Base-by-base conservation (phyloP, 2,888 invertebrate genomes). In the Carterocephalus palaemon region DNA sequence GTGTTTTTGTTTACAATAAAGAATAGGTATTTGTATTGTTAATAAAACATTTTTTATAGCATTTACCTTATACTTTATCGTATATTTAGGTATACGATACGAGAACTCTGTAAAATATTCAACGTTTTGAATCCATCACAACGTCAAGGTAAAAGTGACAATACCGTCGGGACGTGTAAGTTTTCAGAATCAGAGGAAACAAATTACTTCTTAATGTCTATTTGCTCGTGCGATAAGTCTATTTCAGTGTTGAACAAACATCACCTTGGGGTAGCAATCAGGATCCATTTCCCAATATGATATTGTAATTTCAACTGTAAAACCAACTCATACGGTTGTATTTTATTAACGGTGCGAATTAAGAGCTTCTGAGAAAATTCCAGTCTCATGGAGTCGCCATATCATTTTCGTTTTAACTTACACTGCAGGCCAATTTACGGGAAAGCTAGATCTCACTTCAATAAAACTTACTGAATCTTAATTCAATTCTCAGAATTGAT, bases 401-500 rank as follows among this genome's bases (percentile, higher is more conserved):
- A 70, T 70, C 64, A 65, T 70, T 73, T 68, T 61, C 60, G 59
- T 55, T 53, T 31, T 52, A 51, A 51, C 46, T 50, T 47, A 32
- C 48, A 46, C 63, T 57, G 52, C 53, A 60, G 63, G 59, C 59
- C 64, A 71, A 70, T 75, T 74, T 70, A 62, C 56, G 22, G 29
- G 31, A 39, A 7, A 45, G 29, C 36, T 31, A 37, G 17, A 13
- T 31, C 31, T 24, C 24, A 29, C 19, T 28, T 12, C 20, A 36
- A 43, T 43, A 43, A 43, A 43, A 43, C 9, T 34, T 57, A 66
- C 65, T 60, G 70, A 70, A 57, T 68, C 54, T 52, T 57, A 66
- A 70, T 73, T 65, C 67, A n/a, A n/a, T n/a, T n/a, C n/a, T n/a
- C n/a, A 57, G 54, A 62, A 70, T 69, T 73, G 64, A 67, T 70